Evolutionary conservation across 1,140 invertebrate species (phyloP).

Genomic region (Drosophila nebulosa): DNA sequence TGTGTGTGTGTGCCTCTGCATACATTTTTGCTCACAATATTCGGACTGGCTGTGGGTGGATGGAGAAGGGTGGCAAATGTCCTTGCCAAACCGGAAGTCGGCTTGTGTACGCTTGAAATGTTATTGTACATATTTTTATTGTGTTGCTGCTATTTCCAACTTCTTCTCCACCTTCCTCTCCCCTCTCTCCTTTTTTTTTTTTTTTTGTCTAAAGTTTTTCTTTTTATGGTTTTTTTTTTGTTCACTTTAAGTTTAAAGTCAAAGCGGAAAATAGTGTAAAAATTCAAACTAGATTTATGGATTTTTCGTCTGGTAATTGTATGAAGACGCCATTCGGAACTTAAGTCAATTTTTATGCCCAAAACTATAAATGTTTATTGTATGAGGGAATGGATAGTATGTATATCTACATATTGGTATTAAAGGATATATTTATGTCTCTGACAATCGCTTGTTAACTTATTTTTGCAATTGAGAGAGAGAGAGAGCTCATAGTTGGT

Average conservation of each 20-base stretch:
- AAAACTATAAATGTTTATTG: slow-evolving; percentile 1
- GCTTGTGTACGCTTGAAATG: slow-evolving; percentile 79
- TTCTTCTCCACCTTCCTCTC: too few relatives aligned
- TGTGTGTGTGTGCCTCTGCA: slow-evolving; percentile 46
- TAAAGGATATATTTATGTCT: not conserved
- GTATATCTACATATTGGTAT: not conserved
- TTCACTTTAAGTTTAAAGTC: not conserved
- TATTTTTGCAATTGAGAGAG: slow-evolving; percentile 2
- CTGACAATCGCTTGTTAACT: not conserved
- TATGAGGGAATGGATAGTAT: too few relatives aligned
- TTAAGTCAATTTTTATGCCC: slow-evolving; percentile 1
- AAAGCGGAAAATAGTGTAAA: not conserved
- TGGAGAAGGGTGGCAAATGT: slow-evolving; percentile 48
- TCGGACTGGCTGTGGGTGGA: not conserved
- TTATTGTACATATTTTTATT: slow-evolving; percentile 78
- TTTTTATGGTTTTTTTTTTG: slow-evolving; percentile 11
- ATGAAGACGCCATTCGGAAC: not conserved
- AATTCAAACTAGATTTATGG: not conserved
- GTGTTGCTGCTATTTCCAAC: slow-evolving; percentile 54
- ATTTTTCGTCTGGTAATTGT: not conserved
- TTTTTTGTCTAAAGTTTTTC: slow-evolving; percentile 19
- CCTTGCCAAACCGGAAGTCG: slow-evolving; percentile 79
- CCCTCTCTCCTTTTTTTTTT: slow-evolving; percentile 28
- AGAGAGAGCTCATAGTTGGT: too few relatives aligned
- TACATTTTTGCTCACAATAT: slow-evolving; percentile 39